A percentile compares a stretch with the other conserved stretches of the same genome.
Conservation (phyloP, 2,797 vertebrate genomes). For the Tapera naevia region DNA sequence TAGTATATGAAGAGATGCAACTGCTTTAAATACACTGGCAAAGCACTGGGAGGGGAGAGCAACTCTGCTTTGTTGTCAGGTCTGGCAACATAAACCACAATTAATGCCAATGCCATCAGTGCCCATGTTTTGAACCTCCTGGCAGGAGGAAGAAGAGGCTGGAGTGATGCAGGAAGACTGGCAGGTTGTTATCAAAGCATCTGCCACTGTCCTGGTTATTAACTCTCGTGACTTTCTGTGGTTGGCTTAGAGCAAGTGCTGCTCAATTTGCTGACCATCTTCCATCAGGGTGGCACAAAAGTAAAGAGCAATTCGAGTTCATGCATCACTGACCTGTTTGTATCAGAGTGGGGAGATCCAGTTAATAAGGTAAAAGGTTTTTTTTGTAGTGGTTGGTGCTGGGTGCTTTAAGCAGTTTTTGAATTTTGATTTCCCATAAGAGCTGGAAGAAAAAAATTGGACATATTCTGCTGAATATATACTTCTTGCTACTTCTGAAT, state of each 20-base stretch:
- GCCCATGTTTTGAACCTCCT: not conserved
- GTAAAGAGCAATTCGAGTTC: not conserved
- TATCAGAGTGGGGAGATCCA: not conserved
- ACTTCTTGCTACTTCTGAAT: not conserved
- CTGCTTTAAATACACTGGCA: not conserved
- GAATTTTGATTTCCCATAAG: not conserved
- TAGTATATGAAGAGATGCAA: fast-evolving
- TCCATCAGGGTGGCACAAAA: not conserved
- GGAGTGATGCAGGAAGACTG: not conserved
- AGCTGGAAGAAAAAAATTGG: not conserved
- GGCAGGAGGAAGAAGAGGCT: not conserved
- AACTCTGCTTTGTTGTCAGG: not conserved
- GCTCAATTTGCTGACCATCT: not conserved
- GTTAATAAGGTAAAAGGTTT: not conserved
- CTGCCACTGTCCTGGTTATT: fast-evolving
- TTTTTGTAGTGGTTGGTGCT: not conserved
- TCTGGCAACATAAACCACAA: not conserved
- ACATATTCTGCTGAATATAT: not conserved
- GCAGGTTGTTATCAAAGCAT: not conserved
- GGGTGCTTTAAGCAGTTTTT: not conserved
- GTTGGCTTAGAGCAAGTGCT: not conserved
- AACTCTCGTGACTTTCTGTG: not conserved
- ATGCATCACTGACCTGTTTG: fast-evolving
- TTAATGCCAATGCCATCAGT: not conserved
- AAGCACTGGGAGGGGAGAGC: not conserved